These are phyloP conservation scores for Xanthorhoe designata DNA, from an alignment of 2,888 invertebrate genomes.

Conservation along the genomic window DNA sequence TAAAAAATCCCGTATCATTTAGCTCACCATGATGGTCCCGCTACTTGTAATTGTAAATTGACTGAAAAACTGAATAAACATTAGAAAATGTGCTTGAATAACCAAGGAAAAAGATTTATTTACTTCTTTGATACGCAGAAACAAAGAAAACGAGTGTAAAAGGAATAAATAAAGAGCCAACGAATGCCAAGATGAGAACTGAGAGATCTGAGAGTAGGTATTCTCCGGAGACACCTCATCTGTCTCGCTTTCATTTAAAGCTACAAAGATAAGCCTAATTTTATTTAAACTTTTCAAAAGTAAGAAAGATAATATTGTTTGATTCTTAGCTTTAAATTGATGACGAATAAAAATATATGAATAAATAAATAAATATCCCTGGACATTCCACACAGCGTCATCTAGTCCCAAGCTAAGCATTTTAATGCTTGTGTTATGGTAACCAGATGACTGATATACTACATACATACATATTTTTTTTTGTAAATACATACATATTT, in stretches of 20 bases:
- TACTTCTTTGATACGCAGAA: conserved; percentile 27
- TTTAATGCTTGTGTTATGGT: too few species aligned
- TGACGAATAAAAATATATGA: background rate
- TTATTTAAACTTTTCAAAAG: conserved; percentile 16
- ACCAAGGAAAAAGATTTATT: conserved; percentile 23
- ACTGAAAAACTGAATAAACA: background rate
- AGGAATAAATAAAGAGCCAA: conserved; percentile 34
- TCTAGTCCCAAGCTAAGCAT: too few species aligned
- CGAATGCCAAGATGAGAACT: conserved; percentile 20
- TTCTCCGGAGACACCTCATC: conserved; percentile 33
- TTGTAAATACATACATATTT: too few species aligned
- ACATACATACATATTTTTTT: too few species aligned
- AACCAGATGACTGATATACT: too few species aligned
- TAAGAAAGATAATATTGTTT: background rate
- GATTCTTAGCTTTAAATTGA: background rate
- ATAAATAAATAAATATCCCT: too few species aligned
- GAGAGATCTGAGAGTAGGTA: conserved; percentile 22
- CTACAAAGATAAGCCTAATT: conserved; percentile 17
- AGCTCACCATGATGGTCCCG: background rate
- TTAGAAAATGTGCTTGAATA: background rate
- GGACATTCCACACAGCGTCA: too few species aligned
- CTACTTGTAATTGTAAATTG: background rate
- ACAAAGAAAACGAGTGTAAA: conserved; percentile 28
- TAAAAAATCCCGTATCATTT: conserved; percentile 3
- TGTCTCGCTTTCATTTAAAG: conserved; percentile 28